These are phyloP conservation scores for Drosophila sturtevanti DNA, from an alignment of 1,140 invertebrate genomes.

Conservation along the genomic window DNA sequence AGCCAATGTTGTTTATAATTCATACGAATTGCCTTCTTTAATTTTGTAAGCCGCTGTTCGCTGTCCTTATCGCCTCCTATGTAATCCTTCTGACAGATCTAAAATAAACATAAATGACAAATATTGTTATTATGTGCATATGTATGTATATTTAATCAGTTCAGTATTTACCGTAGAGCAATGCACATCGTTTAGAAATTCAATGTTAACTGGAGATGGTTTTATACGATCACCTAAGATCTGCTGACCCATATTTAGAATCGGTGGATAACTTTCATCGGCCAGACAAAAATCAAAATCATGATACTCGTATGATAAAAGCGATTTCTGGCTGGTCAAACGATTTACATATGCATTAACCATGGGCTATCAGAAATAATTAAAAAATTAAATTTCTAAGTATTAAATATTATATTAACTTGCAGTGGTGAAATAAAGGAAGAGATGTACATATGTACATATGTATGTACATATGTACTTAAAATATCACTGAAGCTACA, in stretches of 20 bases:
- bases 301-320: constrained; percentile 99
- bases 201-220: constrained; percentile 93
- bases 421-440: no score
- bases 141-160: not conserved
- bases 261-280: constrained; percentile 91
- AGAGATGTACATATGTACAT: not conserved
- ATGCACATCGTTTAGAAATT: constrained; percentile 88
- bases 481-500: no score
- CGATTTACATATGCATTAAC: constrained; percentile 96
- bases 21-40: not conserved
- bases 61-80: not conserved
- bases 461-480: no score
- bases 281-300: constrained; percentile 97
- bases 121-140: no score
- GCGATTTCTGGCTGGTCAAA: constrained; percentile 97
- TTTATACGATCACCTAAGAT: constrained; percentile 98
- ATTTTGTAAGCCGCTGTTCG: not conserved
- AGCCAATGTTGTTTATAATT: constrained; percentile 11
- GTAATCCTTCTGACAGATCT: not conserved
- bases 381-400: constrained; percentile 63
- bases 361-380: constrained; percentile 86
- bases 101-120: not conserved
- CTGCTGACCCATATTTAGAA: constrained; percentile 99
- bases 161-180: constrained; percentile 85
- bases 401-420: no score